Evolutionary conservation across 2,113 vertebrate genomes (phyloP).

Genomic region (Mormoops blainvillei): DNA sequence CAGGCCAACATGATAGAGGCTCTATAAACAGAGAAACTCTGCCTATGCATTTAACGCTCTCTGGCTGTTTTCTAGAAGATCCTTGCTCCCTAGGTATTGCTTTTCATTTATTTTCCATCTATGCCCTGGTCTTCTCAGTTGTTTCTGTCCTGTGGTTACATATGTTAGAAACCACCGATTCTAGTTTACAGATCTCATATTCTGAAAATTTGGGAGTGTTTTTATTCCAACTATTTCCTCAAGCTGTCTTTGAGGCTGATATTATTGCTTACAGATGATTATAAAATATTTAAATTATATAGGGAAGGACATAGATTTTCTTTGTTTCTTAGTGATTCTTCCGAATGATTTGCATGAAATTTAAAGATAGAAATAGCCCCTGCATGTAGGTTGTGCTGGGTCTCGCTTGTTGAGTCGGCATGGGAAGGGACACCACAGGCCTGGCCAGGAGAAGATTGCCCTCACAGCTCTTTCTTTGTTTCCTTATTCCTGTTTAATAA

Average conservation of each 20-base stretch:
- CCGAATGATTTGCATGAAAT: neutral
- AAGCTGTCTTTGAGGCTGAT: neutral
- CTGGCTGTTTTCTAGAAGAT: neutral
- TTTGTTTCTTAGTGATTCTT: conserved; percentile 14
- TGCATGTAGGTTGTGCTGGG: neutral
- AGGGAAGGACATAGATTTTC: neutral
- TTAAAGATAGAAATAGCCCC: neutral
- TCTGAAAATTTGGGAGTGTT: neutral
- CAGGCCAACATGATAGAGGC: neutral
- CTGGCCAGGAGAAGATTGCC: neutral
- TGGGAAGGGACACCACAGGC: neutral
- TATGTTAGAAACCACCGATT: neutral
- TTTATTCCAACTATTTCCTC: neutral
- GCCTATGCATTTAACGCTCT: neutral
- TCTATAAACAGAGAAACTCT: neutral
- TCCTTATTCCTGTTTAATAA: neutral
- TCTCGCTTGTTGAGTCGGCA: neutral
- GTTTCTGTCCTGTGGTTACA: neutral
- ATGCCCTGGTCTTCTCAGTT: neutral
- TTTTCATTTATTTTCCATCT: neutral
- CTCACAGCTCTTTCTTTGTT: neutral
- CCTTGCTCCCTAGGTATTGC: neutral
- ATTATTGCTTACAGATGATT: neutral
- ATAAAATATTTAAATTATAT: conserved; percentile 18
- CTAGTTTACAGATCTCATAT: neutral